Percentiles rank a stretch among this genome's conserved stretches.
Evolutionary conservation across 1,140 invertebrate species (phyloP).

Genomic region (Eriosoma lanigerum): DNA sequence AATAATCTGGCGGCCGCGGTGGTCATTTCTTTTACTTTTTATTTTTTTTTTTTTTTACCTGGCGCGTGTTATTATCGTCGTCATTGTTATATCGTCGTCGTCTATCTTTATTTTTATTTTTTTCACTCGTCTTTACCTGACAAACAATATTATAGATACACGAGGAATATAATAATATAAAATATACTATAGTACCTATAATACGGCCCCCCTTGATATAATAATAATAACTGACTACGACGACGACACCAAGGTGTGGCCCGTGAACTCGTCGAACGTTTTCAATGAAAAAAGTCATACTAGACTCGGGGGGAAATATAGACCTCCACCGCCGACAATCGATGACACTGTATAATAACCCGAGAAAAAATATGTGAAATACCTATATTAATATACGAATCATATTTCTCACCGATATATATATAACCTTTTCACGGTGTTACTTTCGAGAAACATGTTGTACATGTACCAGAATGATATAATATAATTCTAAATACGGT

Average conservation of each 20-base stretch:
- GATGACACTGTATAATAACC: not conserved
- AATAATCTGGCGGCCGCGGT: conserved; percentile 38
- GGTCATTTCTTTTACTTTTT: conserved; percentile 20
- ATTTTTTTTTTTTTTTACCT: not conserved
- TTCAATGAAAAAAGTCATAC: conserved; percentile 21
- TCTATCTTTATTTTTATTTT: not conserved
- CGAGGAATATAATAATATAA: too few relatives aligned
- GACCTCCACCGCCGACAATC: not conserved
- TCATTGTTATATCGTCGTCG: conserved; percentile 30
- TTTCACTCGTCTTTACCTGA: conserved; percentile 10
- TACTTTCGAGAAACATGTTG: not conserved
- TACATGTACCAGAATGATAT: not conserved
- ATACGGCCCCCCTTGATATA: conserved; percentile 18
- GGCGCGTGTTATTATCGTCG: conserved; percentile 19
- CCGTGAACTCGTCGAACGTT: conserved; percentile 24
- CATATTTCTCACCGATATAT: not conserved
- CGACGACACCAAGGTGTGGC: conserved; percentile 24
- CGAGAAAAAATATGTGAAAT: not conserved
- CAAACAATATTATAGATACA: not conserved
- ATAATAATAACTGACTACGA: not conserved
- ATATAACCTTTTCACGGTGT: not conserved
- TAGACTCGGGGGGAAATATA: not conserved
- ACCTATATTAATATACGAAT: not conserved
- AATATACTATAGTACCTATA: conserved; percentile 23
- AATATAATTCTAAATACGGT: conserved; percentile 1